Base-by-base conservation (phyloP, 1,140 invertebrate genomes). In the Drosophila willistoni region DNA sequence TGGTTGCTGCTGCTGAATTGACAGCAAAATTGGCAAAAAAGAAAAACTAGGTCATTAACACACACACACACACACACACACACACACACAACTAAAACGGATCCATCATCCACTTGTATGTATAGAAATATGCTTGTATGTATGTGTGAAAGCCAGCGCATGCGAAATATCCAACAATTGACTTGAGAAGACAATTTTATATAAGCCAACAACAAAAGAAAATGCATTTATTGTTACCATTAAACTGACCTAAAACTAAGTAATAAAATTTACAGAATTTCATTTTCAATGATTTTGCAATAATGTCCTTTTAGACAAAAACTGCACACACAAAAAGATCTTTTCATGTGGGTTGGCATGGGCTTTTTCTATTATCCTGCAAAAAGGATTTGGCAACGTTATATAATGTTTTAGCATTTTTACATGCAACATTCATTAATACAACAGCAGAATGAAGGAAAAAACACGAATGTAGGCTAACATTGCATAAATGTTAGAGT, bases 401-500 rank as follows among this genome's bases (percentile, higher is more conserved):
- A 77, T 47, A 71, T 77, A 77, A 77, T 63, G 3, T n/a, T 75
- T 67, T 39, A 42, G 36, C 55, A 60, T 64, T 65, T 68, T 68
- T 7, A 29, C 13, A 13, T 34, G 14, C 12, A 25, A 19, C 39
- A 73, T 79, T 77, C 57, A 79, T 79, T 76, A 73, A 76, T 65
- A 79, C 69, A 79, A 62, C 63, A 64, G 51, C 22, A 25, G 22
- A 29, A 29, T 7, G 6, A 29, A 7, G 29, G 29, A 64, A 44
- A 64, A 63, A 14, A 73, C n/a, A 51, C 7, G 67, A 64, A 78
- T 78, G 64, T 75, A 71, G 72, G 75, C 67, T 78, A 71, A 39
- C 75, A 71, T 78, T 79, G 77, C 77, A 79, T 79, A 79, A 76
- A 79, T 79, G 73, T 76, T 73, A 79, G 68, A 79, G 73, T 72